Evolutionary conservation across 2,888 invertebrate species (phyloP), one percentile per base, ranked within the genome.

Genomic region (Xanthorhoe spadicearia): DNA sequence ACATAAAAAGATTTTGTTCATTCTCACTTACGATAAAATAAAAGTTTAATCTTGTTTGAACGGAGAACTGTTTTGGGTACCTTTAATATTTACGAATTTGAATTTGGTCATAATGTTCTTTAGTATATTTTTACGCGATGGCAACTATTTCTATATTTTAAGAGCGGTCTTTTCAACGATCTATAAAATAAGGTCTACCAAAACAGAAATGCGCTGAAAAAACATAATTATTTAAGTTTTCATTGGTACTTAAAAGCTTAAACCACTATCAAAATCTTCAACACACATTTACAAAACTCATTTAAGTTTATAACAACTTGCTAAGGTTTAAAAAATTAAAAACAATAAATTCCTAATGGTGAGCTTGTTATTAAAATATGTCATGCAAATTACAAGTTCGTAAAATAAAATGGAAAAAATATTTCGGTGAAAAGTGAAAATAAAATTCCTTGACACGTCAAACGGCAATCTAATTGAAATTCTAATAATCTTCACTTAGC

Each of bases 1-100:
- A 49, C 32, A 61, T 59, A 59, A 51, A 67, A 61, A 65, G 54
- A 63, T 66, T 65, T 62, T 9, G 19, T 43, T 7, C 19, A 54
- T 19, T 61, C 28, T 53, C 13, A 38, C 18, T 65, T 57, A 59
- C 38, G 46, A 59, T 10, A 17, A 55, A 60, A 46, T 52, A 13
- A 57, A 52, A 52, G 32, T 63, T 52, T 63, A 52, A 51, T 56
- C 54, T 62, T 50, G 50, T 55, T 67, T 13, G 28, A 56, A 15
- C 43, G 23, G 6, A 23, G 46, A 23, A 32, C 18, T 18, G 43
- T 23, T 19, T 55, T 55, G 19, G 19, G 23, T 23, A 23, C 2
- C 23, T 23, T 3, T 23, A 23, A 55, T 54, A 54, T 19, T 38
- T 43, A 13, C 3, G n/a, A 43, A 43, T 2, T 8, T 43, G 1